phyloP scores from a whole-genome alignment of 2,797 vertebrate genomes.

The Buphagus erythrorhynchus region DNA sequence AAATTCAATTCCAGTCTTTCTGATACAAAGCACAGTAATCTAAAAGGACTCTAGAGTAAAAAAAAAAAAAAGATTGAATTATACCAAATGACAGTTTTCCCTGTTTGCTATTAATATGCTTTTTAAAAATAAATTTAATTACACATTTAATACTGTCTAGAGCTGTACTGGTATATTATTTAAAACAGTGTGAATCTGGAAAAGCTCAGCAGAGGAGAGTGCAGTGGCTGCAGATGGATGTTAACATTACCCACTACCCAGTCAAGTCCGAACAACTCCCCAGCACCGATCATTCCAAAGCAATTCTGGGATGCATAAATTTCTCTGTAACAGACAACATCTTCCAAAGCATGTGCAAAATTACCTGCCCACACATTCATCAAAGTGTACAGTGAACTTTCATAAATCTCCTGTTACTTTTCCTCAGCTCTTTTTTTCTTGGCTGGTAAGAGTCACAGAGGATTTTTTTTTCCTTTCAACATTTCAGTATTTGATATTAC shows the following conservation, averaged over 20 bases:
- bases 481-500: constrained; percentile 40
- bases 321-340: background rate
- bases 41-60: background rate
- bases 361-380: background rate
- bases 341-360: constrained; percentile 12
- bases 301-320: background rate
- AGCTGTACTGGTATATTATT: background rate
- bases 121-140: background rate
- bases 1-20: background rate
- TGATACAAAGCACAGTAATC: background rate
- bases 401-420: constrained; percentile 17
- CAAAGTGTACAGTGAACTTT: background rate
- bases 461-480: background rate
- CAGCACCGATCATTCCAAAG: background rate
- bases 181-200: background rate
- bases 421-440: background rate
- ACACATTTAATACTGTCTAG: background rate
- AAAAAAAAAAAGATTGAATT: background rate
- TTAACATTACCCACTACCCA: background rate
- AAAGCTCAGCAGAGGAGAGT: background rate
- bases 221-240: background rate
- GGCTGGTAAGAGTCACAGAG: background rate
- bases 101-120: background rate
- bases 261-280: background rate
- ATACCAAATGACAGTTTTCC: background rate